Conservation (phyloP, 1,140 invertebrate genomes). For the Frieseomelitta varia region DNA sequence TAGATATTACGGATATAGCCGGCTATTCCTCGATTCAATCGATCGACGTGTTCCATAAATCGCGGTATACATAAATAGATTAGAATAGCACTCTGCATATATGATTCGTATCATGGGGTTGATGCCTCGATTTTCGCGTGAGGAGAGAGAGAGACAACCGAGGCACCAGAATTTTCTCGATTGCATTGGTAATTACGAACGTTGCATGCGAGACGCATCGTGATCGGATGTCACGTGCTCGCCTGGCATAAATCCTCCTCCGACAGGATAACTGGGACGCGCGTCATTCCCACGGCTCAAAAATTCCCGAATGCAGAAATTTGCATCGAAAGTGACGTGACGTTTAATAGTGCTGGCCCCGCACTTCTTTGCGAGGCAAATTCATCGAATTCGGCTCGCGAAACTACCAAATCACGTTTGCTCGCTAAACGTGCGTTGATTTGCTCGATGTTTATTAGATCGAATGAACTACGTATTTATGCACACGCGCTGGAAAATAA, state of each 20-base stretch:
- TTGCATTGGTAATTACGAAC: slow-evolving; percentile 15
- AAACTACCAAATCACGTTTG: background rate
- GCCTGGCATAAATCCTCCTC: slow-evolving; percentile 11
- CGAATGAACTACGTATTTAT: background rate
- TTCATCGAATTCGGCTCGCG: slow-evolving; percentile 22
- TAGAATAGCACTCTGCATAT: background rate
- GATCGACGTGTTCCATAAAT: background rate
- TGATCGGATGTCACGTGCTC: slow-evolving; percentile 19
- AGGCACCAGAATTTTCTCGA: slow-evolving; percentile 32
- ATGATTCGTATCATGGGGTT: background rate
- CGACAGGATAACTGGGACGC: background rate
- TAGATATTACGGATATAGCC: background rate
- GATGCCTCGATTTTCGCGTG: slow-evolving; percentile 11
- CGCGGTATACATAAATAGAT: background rate
- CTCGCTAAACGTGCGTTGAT: background rate
- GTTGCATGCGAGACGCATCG: slow-evolving; percentile 23
- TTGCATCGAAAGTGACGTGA: slow-evolving; percentile 1
- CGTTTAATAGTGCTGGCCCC: background rate
- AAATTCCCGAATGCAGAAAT: background rate
- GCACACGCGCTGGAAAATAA: background rate
- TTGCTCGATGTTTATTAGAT: background rate
- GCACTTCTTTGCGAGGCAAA: background rate
- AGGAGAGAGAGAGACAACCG: background rate
- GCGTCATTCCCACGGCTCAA: background rate
- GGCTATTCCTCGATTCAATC: background rate